Conservation (phyloP, 2,113 vertebrate species). For the Sterna hirundo region DNA sequence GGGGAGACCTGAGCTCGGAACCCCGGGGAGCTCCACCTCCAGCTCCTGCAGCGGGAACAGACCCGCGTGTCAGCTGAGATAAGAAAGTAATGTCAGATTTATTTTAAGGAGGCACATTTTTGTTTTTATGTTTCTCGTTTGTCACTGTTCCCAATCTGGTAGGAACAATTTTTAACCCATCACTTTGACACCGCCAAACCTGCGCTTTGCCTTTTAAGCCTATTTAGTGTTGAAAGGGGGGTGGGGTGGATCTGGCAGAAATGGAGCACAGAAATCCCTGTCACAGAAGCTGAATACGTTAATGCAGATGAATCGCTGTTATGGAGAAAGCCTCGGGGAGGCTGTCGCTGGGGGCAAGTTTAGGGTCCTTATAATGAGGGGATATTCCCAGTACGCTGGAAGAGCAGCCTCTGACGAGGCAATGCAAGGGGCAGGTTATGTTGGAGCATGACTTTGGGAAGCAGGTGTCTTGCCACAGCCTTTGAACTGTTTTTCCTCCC, state of each 20-base stretch:
- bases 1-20: background rate
- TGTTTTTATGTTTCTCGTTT: background rate
- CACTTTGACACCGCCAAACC: background rate
- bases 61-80: background rate
- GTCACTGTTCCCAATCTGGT: background rate
- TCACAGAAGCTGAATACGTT: background rate
- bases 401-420: accelerated
- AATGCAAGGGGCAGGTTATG: background rate
- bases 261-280: background rate
- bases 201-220: background rate
- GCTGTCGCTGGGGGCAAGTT: background rate
- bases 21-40: background rate
- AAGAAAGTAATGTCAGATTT: background rate
- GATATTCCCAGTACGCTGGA: background rate
- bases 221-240: accelerated
- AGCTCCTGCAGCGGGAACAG: background rate
- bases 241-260: background rate
- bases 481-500: background rate
- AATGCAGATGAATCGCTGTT: background rate
- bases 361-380: background rate
- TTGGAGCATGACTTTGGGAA: background rate
- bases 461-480: background rate
- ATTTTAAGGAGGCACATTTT: conserved; percentile 14
- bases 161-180: background rate
- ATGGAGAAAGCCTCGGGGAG: background rate